phyloP scores from a whole-genome alignment of 2,113 vertebrate genomes.

The Galbula dea region DNA sequence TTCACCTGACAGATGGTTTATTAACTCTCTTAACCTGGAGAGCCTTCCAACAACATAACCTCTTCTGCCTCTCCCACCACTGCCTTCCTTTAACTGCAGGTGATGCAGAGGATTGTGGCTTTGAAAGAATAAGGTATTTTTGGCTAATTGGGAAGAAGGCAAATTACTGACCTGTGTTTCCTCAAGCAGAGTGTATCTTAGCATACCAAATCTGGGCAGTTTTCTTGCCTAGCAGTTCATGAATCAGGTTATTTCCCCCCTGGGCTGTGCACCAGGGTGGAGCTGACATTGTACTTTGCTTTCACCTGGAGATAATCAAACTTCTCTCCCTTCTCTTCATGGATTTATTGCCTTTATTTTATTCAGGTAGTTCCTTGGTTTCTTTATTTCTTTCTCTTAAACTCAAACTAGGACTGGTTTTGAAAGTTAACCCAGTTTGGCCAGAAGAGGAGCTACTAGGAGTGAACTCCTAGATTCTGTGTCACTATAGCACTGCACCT shows the following conservation, averaged over 20 bases:
- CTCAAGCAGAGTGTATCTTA: neutral
- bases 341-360: too few species aligned
- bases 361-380: too few species aligned
- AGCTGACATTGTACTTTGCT: neutral
- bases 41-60: neutral
- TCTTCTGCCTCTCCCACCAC: neutral
- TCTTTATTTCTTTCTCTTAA: too few species aligned
- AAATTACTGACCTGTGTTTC: neutral
- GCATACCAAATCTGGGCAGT: neutral
- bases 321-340: neutral
- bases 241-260: neutral
- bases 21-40: neutral
- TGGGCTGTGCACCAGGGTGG: neutral
- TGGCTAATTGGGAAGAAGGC: neutral
- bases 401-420: neutral
- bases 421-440: neutral
- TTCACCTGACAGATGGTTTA: neutral
- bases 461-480: neutral
- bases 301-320: neutral
- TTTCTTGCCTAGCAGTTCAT: neutral
- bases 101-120: neutral
- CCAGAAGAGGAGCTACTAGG: neutral
- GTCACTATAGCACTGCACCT: neutral
- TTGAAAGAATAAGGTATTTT: neutral
- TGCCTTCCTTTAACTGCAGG: neutral